Conservation (phyloP, 1,140 invertebrate genomes). For the Agrypnia vestita region DNA sequence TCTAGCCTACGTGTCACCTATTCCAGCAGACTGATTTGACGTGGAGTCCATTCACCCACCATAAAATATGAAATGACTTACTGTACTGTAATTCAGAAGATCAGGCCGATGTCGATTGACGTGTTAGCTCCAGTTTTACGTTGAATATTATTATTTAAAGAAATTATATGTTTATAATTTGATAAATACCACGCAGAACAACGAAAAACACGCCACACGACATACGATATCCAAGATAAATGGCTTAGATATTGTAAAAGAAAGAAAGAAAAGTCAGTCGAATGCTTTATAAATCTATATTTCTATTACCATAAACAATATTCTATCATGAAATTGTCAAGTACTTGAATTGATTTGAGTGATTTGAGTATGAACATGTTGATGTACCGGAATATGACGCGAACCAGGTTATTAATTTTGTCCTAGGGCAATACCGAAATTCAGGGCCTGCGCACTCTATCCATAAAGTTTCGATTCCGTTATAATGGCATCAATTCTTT, state of each 20-base stretch:
- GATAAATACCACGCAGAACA: constrained; percentile 46
- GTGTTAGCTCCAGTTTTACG: constrained; percentile 54
- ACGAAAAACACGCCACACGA: constrained; percentile 53
- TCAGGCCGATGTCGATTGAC: constrained; percentile 51
- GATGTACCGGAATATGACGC: no score
- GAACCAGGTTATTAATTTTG: no score
- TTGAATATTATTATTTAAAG: constrained; percentile 34
- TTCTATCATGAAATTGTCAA: no score
- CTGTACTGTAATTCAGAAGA: constrained; percentile 57
- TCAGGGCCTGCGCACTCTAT: no score
- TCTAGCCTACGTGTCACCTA: constrained; percentile 56
- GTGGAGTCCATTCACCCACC: constrained; percentile 53
- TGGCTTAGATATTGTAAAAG: constrained; percentile 39
- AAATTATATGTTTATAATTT: constrained; percentile 41
- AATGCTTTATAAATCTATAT: no score
- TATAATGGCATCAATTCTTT: no score
- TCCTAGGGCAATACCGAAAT: no score
- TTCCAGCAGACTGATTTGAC: constrained; percentile 54
- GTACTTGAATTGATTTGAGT: no score
- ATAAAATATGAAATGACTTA: constrained; percentile 49
- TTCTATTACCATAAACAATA: no score
- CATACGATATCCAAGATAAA: constrained; percentile 49
- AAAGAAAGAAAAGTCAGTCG: constrained; percentile 19
- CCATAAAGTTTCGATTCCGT: no score
- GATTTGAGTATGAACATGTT: no score